Conservation (phyloP, 2,113 vertebrate species). For the Cheirogaleus medius region DNA sequence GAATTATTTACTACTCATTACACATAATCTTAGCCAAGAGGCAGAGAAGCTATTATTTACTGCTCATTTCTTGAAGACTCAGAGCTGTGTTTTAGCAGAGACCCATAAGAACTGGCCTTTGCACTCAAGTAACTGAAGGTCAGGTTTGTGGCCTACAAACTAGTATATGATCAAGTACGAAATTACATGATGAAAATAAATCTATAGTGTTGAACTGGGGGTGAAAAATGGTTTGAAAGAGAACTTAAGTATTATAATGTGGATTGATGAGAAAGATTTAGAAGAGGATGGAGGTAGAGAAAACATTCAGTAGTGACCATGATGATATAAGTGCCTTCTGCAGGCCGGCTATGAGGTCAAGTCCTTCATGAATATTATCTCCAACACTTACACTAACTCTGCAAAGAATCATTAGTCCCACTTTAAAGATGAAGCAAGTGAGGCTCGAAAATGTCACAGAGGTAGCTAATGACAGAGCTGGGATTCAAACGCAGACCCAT, state of each 20-base stretch:
- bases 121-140: not conserved
- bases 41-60: not conserved
- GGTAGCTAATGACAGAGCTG: not conserved
- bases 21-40: not conserved
- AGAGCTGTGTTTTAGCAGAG: not conserved
- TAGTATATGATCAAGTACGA: not conserved
- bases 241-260: not conserved
- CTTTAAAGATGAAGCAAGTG: not conserved
- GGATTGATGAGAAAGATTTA: not conserved
- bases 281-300: not conserved
- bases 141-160: not conserved
- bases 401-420: not conserved
- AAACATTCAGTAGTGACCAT: not conserved
- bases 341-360: not conserved
- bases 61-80: not conserved
- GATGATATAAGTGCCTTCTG: not conserved
- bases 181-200: conserved; percentile 16
- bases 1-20: not conserved
- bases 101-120: not conserved
- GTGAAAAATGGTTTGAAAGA: not conserved
- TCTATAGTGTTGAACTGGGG: not conserved
- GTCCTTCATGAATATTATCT: not conserved
- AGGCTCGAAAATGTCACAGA: not conserved
- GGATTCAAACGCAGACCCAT: not conserved
- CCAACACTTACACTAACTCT: not conserved